phyloP scores from a whole-genome alignment of 2,797 vertebrate species.

The Numenius phaeopus region DNA sequence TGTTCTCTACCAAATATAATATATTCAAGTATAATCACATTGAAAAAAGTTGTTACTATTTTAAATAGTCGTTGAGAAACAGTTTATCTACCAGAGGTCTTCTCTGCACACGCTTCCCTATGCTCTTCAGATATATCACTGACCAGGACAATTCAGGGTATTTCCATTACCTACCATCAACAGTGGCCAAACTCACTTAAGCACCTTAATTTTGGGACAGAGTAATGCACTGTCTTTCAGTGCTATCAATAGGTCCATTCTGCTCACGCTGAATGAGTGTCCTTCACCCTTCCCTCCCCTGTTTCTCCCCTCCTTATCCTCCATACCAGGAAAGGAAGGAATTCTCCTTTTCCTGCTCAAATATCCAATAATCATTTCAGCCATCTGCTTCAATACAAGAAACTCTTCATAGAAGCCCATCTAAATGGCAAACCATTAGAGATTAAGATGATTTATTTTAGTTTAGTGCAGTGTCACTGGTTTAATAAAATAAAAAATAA shows the following conservation, averaged over 20 bases:
- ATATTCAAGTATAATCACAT: not conserved
- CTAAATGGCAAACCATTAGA: conserved; percentile 55
- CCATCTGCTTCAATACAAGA: conserved; percentile 61
- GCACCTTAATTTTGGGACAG: not conserved
- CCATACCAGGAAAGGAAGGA: conserved; percentile 40
- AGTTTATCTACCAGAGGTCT: not conserved
- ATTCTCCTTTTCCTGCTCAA: conserved; percentile 55
- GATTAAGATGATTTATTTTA: conserved; percentile 73
- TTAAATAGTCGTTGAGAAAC: not conserved
- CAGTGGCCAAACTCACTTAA: conserved; percentile 8
- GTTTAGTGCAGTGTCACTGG: conserved; percentile 44
- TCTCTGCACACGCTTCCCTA: not conserved
- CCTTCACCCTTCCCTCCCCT: not conserved
- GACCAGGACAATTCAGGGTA: not conserved
- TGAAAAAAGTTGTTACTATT: not conserved
- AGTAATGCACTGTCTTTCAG: not conserved
- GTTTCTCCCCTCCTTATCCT: not conserved
- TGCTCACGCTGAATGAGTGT: not conserved
- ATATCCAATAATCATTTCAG: conserved; percentile 53
- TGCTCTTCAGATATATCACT: not conserved
- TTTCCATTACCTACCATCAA: not conserved
- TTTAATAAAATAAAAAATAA: conserved; percentile 76
- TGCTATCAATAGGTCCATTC: conserved; percentile 28
- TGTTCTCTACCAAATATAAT: not conserved
- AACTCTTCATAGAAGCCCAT: conserved; percentile 58